Conservation (phyloP, 2,888 invertebrate genomes). For the Galerucella calmariensis region DNA sequence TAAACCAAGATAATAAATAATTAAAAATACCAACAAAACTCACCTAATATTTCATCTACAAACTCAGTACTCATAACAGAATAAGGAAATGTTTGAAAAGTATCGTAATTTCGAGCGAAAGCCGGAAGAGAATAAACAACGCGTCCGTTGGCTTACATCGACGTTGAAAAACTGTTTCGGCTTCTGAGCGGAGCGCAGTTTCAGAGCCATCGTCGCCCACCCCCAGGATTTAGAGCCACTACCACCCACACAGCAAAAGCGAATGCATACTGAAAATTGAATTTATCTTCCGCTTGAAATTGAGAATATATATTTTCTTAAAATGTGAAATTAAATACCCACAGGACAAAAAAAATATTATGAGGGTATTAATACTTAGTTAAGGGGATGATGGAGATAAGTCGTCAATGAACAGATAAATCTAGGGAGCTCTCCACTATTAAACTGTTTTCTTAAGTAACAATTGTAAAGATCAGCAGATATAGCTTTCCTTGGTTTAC, state of each 20-base stretch:
- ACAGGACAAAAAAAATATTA: too few relatives aligned
- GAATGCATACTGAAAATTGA: neutral
- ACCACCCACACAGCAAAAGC: constrained; percentile 25
- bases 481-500: too few relatives aligned
- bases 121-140: neutral
- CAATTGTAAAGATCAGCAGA: too few relatives aligned
- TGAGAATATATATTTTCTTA: neutral
- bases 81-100: neutral
- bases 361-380: too few relatives aligned
- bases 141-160: constrained; percentile 12
- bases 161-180: constrained; percentile 20
- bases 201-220: constrained; percentile 30
- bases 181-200: constrained; percentile 1
- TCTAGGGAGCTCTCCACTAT: too few relatives aligned
- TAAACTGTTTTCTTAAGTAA: too few relatives aligned
- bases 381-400: too few relatives aligned
- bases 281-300: neutral
- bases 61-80: neutral
- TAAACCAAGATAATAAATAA: too few relatives aligned
- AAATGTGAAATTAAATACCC: neutral
- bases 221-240: constrained; percentile 27
- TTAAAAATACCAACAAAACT: too few relatives aligned
- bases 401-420: too few relatives aligned
- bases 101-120: constrained; percentile 14
- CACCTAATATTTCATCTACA: neutral